Conservation (phyloP, 1,140 invertebrate genomes). For the Pogonus chalceus region DNA sequence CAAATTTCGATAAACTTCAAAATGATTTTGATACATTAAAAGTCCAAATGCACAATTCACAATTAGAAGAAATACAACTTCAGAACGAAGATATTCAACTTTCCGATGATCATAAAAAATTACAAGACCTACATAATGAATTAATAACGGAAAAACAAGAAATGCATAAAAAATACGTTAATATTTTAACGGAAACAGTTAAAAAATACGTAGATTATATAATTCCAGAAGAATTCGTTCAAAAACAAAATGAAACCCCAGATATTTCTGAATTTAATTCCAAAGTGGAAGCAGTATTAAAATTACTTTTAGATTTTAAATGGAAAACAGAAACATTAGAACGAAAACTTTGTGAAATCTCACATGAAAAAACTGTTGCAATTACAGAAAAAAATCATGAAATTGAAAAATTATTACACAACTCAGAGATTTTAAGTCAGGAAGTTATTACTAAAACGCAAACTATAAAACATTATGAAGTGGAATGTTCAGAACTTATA, state of each 20-base stretch:
- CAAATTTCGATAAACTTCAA: neutral
- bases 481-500: constrained; percentile 52
- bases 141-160: constrained; percentile 15
- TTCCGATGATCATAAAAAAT: constrained; percentile 22
- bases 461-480: constrained; percentile 40
- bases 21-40: neutral
- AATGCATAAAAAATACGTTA: constrained; percentile 25
- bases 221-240: constrained; percentile 35
- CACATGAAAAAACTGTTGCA: constrained; percentile 26
- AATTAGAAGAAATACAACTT: constrained; percentile 20
- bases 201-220: constrained; percentile 41
- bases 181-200: constrained; percentile 38
- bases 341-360: constrained; percentile 28
- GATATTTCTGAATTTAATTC: constrained; percentile 20
- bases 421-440: constrained; percentile 27
- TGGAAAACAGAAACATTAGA: constrained; percentile 30
- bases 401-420: constrained; percentile 29
- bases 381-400: constrained; percentile 29
- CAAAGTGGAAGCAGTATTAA: constrained; percentile 32
- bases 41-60: neutral
- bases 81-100: constrained; percentile 28
- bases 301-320: constrained; percentile 30
- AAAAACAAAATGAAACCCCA: constrained; percentile 23
- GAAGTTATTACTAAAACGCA: constrained; percentile 26
- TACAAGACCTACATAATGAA: constrained; percentile 10